Base-by-base conservation (phyloP, 35 echinoderm and acorn worm genomes). In the Apostichopus californicus region DNA sequence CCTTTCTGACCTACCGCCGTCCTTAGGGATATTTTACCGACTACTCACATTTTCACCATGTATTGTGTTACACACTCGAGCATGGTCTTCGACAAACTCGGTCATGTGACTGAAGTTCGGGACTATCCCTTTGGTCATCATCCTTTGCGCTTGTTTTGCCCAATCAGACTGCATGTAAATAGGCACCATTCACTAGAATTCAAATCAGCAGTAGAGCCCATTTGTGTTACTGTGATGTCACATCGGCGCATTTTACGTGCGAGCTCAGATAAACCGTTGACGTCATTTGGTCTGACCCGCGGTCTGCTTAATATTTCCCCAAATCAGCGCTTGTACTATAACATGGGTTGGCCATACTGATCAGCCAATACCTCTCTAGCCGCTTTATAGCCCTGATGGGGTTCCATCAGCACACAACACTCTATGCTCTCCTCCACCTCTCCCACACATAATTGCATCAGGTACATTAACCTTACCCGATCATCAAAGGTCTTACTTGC, bases 381-480 rank as follows among this genome's bases (percentile, higher is more conserved):
- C 24, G 6, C 70, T 9, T 13, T 24, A 56, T 93, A 93, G 18
- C 92, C 83, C 21, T 54, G 9, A 2, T 11, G 9, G 46, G 92
- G 60, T 2, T 20, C 57, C 23, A 93, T 57, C 28, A 89, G 59
- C 12, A 72, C 66, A 55, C 92, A 93, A 73, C 88, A 15, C 56
- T 93, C 92, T 68, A 93, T 93, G 54, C 81, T 88, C 52, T 88
- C 78, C 21, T 64, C 73, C 7, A 83, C 92, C 54, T 93, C 55
- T 9, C 92, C 92, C 18, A 61, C 83, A 89, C 92, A 93, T 54
- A 88, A 89, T 65, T 93, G 60, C 14, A 93, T 89, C 52, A 93
- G 52, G 55, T 88, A 93, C 60, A 81, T 93, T 55, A 93, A 81
- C 55, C 75, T 87, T 6, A 22, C 20, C 61, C 52, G 65, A 56